phyloP scores from a whole-genome alignment of 2,113 vertebrate species.

The Gasterosteus nipponicus region DNA sequence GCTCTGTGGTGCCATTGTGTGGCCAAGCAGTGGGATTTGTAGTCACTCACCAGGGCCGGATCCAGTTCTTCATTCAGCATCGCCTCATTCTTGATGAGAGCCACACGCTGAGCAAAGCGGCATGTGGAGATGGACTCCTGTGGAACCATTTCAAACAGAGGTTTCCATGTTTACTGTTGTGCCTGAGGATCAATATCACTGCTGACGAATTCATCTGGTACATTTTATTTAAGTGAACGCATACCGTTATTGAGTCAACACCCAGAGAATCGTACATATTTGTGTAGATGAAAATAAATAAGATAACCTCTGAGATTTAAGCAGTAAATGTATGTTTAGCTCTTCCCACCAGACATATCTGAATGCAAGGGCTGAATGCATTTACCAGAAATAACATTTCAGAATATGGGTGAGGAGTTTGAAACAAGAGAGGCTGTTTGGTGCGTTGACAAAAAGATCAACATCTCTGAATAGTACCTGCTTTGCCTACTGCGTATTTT shows the following conservation, averaged over 20 bases:
- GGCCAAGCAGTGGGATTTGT: conserved; percentile 22
- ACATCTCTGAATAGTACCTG: not conserved
- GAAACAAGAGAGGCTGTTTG: not conserved
- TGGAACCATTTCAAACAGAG: conserved; percentile 3
- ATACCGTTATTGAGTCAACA: not conserved
- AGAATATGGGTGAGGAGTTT: not conserved
- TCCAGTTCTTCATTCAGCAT: conserved; percentile 95
- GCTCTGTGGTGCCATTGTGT: conserved; percentile 42
- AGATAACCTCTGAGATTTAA: not conserved
- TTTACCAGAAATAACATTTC: no score
- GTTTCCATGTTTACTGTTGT: not conserved
- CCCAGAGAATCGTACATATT: no score
- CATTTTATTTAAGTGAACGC: not conserved
- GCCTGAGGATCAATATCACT: not conserved
- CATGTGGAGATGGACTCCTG: conserved; percentile 98
- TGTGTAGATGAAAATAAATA: not conserved
- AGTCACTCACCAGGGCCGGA: conserved; percentile 86
- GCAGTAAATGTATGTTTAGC: not conserved
- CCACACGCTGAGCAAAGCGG: conserved; percentile 95
- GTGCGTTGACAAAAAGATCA: not conserved
- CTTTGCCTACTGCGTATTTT: not conserved
- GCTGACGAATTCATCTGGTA: not conserved
- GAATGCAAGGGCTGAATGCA: no score
- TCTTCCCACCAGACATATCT: no score
- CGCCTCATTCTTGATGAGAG: conserved; percentile 94